Percentiles rank a stretch among this genome's conserved stretches.
Conservation (phyloP, 1,140 invertebrate species). For the Drosophila serrata region DNA sequence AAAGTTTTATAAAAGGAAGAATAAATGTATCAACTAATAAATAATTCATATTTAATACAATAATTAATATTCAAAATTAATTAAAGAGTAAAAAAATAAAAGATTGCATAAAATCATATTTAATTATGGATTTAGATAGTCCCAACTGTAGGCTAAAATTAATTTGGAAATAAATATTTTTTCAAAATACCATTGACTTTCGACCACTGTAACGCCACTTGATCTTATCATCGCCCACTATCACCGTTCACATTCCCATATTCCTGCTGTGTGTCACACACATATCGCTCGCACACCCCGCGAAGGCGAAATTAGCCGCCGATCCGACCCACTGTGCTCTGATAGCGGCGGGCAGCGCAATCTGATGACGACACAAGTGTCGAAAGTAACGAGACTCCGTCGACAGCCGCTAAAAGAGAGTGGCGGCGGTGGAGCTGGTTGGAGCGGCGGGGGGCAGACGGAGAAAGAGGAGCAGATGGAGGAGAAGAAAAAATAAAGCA, state of each 20-base stretch:
- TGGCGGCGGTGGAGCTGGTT: background rate
- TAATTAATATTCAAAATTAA: too few species aligned
- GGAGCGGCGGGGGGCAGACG: background rate
- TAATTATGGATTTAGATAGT: background rate
- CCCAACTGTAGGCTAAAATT: background rate
- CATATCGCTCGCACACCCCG: slow-evolving; percentile 27
- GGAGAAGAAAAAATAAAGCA: slow-evolving; percentile 33
- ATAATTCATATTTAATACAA: too few species aligned
- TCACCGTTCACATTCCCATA: slow-evolving; percentile 29
- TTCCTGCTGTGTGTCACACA: slow-evolving; percentile 18
- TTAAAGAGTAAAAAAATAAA: too few species aligned
- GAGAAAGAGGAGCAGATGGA: slow-evolving; percentile 4
- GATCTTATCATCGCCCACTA: slow-evolving; percentile 34
- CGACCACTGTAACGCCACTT: slow-evolving; percentile 10
- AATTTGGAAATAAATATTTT: slow-evolving; percentile 5
- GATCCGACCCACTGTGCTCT: slow-evolving; percentile 57
- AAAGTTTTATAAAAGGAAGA: background rate
- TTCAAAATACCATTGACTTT: background rate
- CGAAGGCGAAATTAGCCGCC: slow-evolving; percentile 12
- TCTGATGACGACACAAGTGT: slow-evolving; percentile 83
- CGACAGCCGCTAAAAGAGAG: slow-evolving; percentile 54
- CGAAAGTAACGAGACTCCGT: slow-evolving; percentile 77
- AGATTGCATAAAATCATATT: background rate
- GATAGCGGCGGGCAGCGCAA: slow-evolving; percentile 55
- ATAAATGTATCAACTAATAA: too few species aligned